Conservation (phyloP, 23 tunicate genomes). For the Styela plicata region DNA sequence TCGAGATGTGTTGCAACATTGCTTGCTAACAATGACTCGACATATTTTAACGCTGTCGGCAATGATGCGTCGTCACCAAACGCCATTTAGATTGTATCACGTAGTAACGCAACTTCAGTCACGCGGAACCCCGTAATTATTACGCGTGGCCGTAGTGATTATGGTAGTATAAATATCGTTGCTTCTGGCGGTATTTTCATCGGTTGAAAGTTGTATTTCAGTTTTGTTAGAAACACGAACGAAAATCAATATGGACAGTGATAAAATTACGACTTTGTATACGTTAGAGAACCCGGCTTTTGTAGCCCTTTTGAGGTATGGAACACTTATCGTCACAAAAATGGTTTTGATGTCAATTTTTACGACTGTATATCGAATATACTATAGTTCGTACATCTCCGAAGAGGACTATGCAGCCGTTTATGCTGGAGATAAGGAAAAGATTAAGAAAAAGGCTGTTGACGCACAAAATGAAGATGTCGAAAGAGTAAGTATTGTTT, state of each 20-base stretch:
- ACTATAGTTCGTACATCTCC: background rate
- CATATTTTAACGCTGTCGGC: no score
- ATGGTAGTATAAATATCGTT: background rate
- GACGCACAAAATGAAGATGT: slow-evolving; percentile 44
- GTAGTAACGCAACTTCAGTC: no score
- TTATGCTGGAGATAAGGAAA: slow-evolving; percentile 37
- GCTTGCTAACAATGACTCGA: no score
- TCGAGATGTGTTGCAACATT: no score
- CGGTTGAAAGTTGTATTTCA: background rate
- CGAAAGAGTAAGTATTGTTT: slow-evolving; percentile 53
- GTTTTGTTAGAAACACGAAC: background rate
- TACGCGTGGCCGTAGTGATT: background rate
- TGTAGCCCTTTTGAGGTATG: slow-evolving; percentile 38
- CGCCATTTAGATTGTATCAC: no score
- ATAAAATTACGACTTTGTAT: background rate
- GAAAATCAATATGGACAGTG: background rate
- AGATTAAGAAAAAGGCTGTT: slow-evolving; percentile 33
- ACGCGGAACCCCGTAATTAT: background rate
- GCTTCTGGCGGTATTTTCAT: background rate
- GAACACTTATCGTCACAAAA: slow-evolving; percentile 39
- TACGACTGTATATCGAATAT: background rate
- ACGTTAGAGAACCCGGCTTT: slow-evolving; percentile 55
- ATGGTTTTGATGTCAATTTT: slow-evolving; percentile 6
- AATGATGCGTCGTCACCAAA: no score
- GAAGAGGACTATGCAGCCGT: slow-evolving; percentile 29